Evolutionary conservation across 2,888 invertebrate genomes (phyloP).

Genomic region (Ectropis crepuscularia): DNA sequence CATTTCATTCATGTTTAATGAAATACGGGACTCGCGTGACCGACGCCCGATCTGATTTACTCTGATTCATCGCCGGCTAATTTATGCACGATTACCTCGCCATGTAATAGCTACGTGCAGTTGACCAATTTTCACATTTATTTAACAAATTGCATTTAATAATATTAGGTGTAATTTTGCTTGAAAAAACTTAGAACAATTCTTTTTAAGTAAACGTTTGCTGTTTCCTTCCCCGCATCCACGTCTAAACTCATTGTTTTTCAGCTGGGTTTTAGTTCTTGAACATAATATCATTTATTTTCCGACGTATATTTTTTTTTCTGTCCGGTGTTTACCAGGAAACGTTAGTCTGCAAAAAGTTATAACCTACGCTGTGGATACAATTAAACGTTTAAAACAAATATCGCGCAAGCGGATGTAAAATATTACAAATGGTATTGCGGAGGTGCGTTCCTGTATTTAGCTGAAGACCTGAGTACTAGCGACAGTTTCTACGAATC

Average conservation of each 20-base stretch:
- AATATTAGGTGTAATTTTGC: too few species aligned
- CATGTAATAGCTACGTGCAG: not conserved
- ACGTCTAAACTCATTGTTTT: too few species aligned
- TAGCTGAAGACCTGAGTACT: not conserved
- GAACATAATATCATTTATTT: too few species aligned
- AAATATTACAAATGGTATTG: conserved; percentile 2
- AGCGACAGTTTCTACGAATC: conserved; percentile 12
- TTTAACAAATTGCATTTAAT: too few species aligned
- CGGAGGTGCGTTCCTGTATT: not conserved
- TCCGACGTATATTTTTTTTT: too few species aligned
- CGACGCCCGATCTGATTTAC: not conserved
- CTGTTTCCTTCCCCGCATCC: too few species aligned
- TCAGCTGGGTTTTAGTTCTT: too few species aligned
- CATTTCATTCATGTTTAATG: conserved; percentile 19
- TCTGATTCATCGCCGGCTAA: not conserved
- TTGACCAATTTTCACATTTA: not conserved
- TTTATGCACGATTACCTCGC: not conserved
- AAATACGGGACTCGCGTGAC: conserved; percentile 13
- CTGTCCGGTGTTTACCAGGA: not conserved
- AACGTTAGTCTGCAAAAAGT: not conserved
- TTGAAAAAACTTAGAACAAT: not conserved
- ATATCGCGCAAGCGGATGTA: not conserved
- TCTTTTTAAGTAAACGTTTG: not conserved
- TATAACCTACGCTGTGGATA: not conserved
- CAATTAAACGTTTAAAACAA: not conserved